phyloP scores from a whole-genome alignment of 2,797 vertebrate species.

The Steatocranus sp. region DNA sequence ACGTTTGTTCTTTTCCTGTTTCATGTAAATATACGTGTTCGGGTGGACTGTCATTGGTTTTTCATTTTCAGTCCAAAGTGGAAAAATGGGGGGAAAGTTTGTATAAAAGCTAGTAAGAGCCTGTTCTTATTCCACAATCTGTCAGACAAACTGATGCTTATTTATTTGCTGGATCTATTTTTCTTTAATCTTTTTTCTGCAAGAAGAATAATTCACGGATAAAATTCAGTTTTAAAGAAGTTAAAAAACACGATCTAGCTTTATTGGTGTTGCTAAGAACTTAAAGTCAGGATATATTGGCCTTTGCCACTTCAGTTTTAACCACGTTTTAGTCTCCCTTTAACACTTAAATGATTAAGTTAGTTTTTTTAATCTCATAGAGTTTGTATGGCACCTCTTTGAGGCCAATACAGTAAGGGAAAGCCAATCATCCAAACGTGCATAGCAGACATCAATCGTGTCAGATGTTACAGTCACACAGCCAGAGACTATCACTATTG shows the following conservation, averaged over 20 bases:
- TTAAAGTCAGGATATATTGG: not conserved
- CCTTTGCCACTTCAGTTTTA: not conserved
- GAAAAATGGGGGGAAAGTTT: fast-evolving
- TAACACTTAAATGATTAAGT: not conserved
- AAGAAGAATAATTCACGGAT: not conserved
- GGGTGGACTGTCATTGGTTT: not conserved
- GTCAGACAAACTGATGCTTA: not conserved
- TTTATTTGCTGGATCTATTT: not conserved
- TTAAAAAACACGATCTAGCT: not conserved
- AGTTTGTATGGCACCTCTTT: not conserved
- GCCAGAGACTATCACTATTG: conserved; percentile 54
- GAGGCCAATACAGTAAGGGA: not conserved
- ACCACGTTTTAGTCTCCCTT: not conserved
- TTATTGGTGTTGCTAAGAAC: not conserved
- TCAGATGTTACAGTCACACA: conserved; percentile 33
- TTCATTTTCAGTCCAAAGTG: not conserved
- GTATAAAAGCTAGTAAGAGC: not conserved
- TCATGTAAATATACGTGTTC: not conserved
- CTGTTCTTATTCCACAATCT: not conserved
- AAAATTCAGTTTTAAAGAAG: not conserved
- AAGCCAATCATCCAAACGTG: conserved; percentile 15
- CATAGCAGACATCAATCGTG: conserved; percentile 11
- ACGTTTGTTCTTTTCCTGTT: not conserved
- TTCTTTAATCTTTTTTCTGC: not conserved
- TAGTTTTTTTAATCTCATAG: not conserved